Conservation (phyloP, 2,797 vertebrate species). For the Glyptemys insculpta region DNA sequence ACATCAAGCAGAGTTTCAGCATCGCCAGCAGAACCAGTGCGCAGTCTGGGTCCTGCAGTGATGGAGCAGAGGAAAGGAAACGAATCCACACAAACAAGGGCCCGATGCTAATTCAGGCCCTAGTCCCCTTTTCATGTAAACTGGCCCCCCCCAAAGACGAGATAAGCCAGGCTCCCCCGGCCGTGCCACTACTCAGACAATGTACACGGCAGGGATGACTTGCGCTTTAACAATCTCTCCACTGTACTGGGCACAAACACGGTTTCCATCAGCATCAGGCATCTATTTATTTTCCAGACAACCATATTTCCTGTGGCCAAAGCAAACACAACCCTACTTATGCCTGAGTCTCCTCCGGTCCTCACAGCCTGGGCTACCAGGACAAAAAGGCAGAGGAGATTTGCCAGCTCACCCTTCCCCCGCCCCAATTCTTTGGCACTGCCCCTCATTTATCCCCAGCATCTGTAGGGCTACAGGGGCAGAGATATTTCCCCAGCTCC, state of each 20-base stretch:
- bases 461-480: not conserved
- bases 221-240: not conserved
- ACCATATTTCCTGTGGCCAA: not conserved
- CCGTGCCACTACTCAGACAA: not conserved
- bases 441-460: not conserved
- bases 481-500: not conserved
- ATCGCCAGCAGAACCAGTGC: not conserved
- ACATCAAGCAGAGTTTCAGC: not conserved
- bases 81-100: not conserved
- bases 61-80: not conserved
- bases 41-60: not conserved
- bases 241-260: not conserved
- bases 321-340: not conserved
- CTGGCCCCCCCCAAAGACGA: not conserved
- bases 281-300: not conserved
- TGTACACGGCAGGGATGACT: not conserved
- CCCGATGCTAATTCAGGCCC: not conserved
- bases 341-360: not conserved
- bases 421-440: not conserved
- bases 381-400: not conserved
- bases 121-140: not conserved
- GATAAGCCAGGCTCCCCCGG: not conserved
- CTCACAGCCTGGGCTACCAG: not conserved
- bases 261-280: not conserved
- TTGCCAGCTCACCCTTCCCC: not conserved